Percentiles rank a stretch among this genome's conserved stretches.
These are phyloP conservation scores for Heteromyza rotundicornis DNA, from an alignment of 2,888 invertebrate species.

Conservation along the genomic window DNA sequence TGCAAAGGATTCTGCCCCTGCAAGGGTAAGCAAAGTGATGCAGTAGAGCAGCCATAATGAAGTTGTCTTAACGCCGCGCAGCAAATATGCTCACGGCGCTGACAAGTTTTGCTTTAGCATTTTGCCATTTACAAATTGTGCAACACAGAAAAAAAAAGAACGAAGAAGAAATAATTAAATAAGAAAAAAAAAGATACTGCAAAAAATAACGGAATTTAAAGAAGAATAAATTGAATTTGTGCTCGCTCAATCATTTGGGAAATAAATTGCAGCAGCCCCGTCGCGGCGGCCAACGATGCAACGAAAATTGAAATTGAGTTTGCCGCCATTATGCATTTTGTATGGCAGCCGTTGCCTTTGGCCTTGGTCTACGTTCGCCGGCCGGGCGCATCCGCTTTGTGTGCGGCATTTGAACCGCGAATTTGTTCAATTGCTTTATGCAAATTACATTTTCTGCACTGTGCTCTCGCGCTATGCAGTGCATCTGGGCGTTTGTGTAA, in stretches of 20 bases:
- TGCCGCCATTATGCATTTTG: neutral
- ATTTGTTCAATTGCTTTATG: conserved; percentile 21
- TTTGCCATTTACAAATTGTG: too few relatives aligned
- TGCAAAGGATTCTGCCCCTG: conserved; percentile 89
- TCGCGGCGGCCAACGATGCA: neutral
- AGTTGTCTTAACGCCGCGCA: too few relatives aligned
- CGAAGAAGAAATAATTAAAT: neutral
- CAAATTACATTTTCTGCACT: conserved; percentile 9
- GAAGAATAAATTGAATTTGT: neutral
- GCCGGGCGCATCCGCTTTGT: neutral
- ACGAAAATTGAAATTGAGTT: conserved; percentile 14
- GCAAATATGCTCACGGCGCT: neutral
- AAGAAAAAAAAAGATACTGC: too few relatives aligned
- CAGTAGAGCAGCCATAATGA: conserved; percentile 5
- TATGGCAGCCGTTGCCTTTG: neutral
- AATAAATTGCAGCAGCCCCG: neutral
- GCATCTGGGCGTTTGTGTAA: too few relatives aligned
- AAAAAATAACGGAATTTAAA: too few relatives aligned
- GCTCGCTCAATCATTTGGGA: conserved; percentile 4
- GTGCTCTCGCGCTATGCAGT: too few relatives aligned
- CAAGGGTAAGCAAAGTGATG: conserved; percentile 67
- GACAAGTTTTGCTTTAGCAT: conserved; percentile 16
- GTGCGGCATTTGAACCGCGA: conserved; percentile 3
- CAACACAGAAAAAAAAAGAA: conserved; percentile 5
- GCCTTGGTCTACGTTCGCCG: too few relatives aligned